Percentiles rank a stretch among this genome's conserved stretches.
phyloP scores from a whole-genome alignment of 2,888 invertebrate genomes.

The Cheilosia soror region DNA sequence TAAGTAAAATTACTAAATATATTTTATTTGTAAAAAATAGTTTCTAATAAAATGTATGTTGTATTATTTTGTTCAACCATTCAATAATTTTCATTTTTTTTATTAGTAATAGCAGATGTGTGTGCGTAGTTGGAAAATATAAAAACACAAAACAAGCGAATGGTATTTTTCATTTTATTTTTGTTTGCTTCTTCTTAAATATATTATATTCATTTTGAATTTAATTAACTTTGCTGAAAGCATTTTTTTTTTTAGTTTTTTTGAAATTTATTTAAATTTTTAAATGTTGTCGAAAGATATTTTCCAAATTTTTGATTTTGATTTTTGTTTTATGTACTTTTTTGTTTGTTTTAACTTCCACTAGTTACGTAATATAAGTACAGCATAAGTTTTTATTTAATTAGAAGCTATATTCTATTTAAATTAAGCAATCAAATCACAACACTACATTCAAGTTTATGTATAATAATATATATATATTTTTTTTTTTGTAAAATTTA shows the following conservation, averaged over 20 bases:
- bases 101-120: constrained; percentile 40
- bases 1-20: constrained; percentile 65
- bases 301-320: constrained; percentile 69
- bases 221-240: constrained; percentile 58
- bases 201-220: constrained; percentile 12
- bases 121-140: constrained; percentile 30
- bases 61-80: constrained; percentile 21
- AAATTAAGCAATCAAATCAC: constrained; percentile 75
- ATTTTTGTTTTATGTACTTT: constrained; percentile 70
- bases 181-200: constrained; percentile 11
- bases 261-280: constrained; percentile 49
- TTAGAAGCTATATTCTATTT: constrained; percentile 65
- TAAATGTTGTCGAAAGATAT: constrained; percentile 55
- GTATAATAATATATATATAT: constrained; percentile 23
- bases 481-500: constrained; percentile 52
- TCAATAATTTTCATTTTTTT: not conserved
- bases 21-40: constrained; percentile 62
- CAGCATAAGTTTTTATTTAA: constrained; percentile 57
- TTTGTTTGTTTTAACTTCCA: constrained; percentile 60
- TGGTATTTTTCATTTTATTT: constrained; percentile 59
- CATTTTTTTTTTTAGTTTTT: constrained; percentile 40
- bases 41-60: constrained; percentile 40
- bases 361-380: constrained; percentile 66
- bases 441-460: constrained; percentile 74
- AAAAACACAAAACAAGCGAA: constrained; percentile 62